Base-by-base conservation (phyloP, 2,113 vertebrate genomes). In the Ptilorrhoa leucosticta region DNA sequence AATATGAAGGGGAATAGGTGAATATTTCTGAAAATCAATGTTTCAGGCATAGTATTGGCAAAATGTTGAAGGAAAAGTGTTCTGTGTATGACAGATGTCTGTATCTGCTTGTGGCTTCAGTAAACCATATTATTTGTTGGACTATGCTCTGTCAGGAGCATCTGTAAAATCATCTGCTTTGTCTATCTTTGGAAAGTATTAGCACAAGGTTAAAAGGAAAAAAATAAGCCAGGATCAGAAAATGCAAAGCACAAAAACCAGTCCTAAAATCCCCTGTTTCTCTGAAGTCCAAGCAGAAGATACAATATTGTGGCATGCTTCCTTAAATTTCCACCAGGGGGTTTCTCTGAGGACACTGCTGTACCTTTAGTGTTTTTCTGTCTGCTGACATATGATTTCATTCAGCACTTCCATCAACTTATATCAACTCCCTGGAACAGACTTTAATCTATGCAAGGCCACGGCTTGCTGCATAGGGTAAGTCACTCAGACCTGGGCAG, bases 151-250 rank as follows among this genome's bases (percentile, higher is more conserved):
- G 39, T 64, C 69, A 82, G 93, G 26, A 87, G 80, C 72, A 95
- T 92, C 87, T 94, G 73, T 90, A 90, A 91, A 95, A 73, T 93
- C 42, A 93, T 61, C 63, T 91, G 61, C 58, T 94, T 94, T 68
- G 37, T 77, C 23, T 75, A 87, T 73, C 27, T 85, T 79, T 47
- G 81, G 45, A 56, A 85, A 77, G n/a, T 60, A 48, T n/a, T 39
- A 57, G 21, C 23, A 70, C 84, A 91, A 83, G 82, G 70, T 90
- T 83, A 88, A 93, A 94, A 65, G 9, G 18, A 11, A 77, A 66
- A 13, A 35, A 83, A 9, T 3, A 54, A 26, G 6, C 15, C 15
- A 35, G 53, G 23, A 51, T 3, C 27, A 56, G 40, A 78, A 78
- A 24, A 44, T 14, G 3, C 42, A 48, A 72, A 87, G 23, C 7